A percentile compares a stretch with the other conserved stretches of the same genome.
phyloP scores from a whole-genome alignment of 2,888 invertebrate species.

The Noctua janthina region DNA sequence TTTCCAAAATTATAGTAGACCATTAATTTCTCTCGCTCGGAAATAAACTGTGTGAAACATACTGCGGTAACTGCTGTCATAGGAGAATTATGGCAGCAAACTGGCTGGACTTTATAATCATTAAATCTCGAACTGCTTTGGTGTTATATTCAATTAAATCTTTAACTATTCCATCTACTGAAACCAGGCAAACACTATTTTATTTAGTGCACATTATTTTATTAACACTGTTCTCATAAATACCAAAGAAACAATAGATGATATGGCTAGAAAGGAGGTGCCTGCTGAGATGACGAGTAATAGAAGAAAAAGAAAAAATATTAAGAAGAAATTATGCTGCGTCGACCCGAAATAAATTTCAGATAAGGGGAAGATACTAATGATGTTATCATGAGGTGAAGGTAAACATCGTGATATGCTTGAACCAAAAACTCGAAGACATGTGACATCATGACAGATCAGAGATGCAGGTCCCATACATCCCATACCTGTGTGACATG shows the following conservation, averaged over 20 bases:
- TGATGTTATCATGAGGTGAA: too few relatives aligned
- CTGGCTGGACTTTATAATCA: constrained; percentile 8
- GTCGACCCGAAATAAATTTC: too few relatives aligned
- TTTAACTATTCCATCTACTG: not conserved
- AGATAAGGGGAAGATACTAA: not conserved
- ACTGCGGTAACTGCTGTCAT: constrained; percentile 13
- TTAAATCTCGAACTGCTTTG: not conserved
- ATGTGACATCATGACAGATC: not conserved
- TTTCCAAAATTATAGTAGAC: not conserved
- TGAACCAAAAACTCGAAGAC: not conserved
- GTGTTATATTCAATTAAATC: not conserved
- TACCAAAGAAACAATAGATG: too few relatives aligned
- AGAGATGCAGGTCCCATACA: not conserved
- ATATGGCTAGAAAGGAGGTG: too few relatives aligned
- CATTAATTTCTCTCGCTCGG: constrained; percentile 9
- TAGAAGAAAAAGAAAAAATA: not conserved
- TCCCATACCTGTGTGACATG: not conserved
- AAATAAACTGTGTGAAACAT: constrained; percentile 12
- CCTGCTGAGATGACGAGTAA: too few relatives aligned
- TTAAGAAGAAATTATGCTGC: too few relatives aligned
- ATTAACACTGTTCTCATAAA: not conserved
- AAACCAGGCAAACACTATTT: not conserved
- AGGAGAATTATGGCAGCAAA: constrained; percentile 15
- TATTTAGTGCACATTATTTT: not conserved
- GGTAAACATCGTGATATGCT: not conserved